phyloP scores from a whole-genome alignment of 2,797 vertebrate species.

The Okamejei kenojei region DNA sequence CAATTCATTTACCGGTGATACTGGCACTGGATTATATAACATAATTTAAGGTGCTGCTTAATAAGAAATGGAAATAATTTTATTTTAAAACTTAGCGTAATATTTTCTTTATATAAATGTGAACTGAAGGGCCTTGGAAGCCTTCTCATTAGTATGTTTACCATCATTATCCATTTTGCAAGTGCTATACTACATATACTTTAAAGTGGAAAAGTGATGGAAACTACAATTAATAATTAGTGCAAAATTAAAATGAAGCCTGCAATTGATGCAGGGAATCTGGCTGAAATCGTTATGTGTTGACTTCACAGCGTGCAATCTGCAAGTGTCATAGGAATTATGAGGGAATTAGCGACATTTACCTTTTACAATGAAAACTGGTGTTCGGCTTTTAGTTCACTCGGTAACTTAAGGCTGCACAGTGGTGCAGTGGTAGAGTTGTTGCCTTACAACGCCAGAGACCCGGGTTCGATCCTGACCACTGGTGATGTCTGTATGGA shows the following conservation, averaged over 20 bases:
- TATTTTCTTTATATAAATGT: slow-evolving; percentile 17
- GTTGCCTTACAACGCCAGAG: too few relatives aligned
- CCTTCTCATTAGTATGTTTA: slow-evolving; percentile 19
- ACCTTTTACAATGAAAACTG: background rate
- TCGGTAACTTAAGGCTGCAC: background rate
- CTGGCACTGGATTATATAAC: too few relatives aligned
- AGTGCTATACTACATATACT: background rate
- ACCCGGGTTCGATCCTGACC: too few relatives aligned
- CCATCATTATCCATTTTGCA: slow-evolving; percentile 6
- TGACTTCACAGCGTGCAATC: background rate
- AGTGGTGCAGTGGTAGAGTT: too few relatives aligned
- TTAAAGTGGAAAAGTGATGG: background rate
- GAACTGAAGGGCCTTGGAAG: background rate
- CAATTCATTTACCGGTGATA: slow-evolving; percentile 6
- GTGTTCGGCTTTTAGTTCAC: background rate
- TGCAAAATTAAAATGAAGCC: background rate
- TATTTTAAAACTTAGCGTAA: background rate
- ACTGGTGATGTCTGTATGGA: too few relatives aligned
- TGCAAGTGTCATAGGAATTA: background rate
- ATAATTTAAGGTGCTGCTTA: background rate
- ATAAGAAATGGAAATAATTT: slow-evolving; percentile 19
- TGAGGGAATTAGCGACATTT: slow-evolving; percentile 6
- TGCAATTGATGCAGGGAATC: background rate
- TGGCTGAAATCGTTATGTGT: background rate
- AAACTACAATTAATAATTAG: background rate